Evolutionary conservation across 2,888 invertebrate species (phyloP), one percentile per base, ranked within the genome.

Genomic region (Diplolepis rosae): DNA sequence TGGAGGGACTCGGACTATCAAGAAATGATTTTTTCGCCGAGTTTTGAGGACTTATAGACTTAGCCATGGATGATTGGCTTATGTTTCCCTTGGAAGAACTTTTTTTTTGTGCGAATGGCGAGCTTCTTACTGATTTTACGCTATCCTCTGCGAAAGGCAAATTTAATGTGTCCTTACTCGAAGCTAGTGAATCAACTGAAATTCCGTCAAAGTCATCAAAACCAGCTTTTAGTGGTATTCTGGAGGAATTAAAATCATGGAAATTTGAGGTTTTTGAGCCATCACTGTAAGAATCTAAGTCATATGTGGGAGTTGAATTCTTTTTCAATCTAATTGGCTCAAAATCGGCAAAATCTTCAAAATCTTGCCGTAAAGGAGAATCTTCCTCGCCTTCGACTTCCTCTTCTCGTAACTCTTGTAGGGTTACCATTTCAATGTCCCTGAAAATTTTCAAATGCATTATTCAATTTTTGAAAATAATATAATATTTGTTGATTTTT

Each of bases 171-270:
- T 86, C 87, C 48, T 85, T 87, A 71, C 85, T 87, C 7, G 88
- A 88, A 28, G 80, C 80, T 1, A 85, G 70, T 13, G 88, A 88
- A 13, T 82, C 83, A 11, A 81, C 84, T 1, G 88, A 88, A 0
- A 84, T 84, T 15, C 86, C 88, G 68, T 87, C 88, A 69, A 88
- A 88, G 67, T 88, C 88, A 50, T 88, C 88, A 74, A 88, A 88
- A 11, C 84, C 87, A 5, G 88, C 88, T 68, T 85, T 87, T 22
- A 86, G 70, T 1, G 88, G 87, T 15, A 83, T 80, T 51, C 85
- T 87, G 2, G 87, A 85, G 13, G 85, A 85, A 72, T 87, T 84
- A 15, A 86, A 77, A 56, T 86, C 84, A 52, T 84, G 82, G 65
- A 84, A 84, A 56, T 80, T 83, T 6, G 79, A 75, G 5, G 79